Conservation (phyloP, 2,113 vertebrate genomes). For the Heterotis niloticus region DNA sequence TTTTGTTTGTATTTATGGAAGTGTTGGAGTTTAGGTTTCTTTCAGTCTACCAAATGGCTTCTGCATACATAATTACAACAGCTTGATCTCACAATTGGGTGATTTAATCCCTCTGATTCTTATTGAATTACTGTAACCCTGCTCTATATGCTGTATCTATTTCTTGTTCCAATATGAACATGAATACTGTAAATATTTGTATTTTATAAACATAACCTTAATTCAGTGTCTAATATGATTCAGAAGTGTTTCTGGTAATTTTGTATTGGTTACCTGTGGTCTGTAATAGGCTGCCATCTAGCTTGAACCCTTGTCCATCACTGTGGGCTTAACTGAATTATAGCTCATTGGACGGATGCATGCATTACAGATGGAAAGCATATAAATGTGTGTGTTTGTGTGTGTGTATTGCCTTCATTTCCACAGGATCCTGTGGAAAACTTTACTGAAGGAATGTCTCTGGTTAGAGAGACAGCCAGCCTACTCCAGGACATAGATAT, state of each 20-base stretch:
- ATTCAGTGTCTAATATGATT: neutral
- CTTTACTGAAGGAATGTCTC: conserved; percentile 81
- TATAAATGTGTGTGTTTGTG: neutral
- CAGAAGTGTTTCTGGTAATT: neutral
- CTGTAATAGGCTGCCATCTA: too few relatives aligned
- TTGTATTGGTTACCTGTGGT: neutral
- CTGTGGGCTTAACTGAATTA: too few relatives aligned
- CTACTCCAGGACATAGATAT: conserved; percentile 98
- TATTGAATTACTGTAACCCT: conserved; percentile 49
- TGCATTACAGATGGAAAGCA: neutral
- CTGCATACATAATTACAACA: too few relatives aligned
- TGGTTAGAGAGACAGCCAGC: conserved; percentile 81
- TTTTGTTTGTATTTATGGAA: too few relatives aligned
- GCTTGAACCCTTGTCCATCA: too few relatives aligned
- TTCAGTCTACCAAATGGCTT: too few relatives aligned
- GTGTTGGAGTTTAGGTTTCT: too few relatives aligned
- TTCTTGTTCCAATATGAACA: too few relatives aligned
- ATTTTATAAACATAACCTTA: neutral
- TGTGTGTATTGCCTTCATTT: neutral
- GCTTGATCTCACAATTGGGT: conserved; percentile 2
- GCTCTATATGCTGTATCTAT: conserved; percentile 55
- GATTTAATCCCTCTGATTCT: conserved; percentile 53
- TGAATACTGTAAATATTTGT: too few relatives aligned
- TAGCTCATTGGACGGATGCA: neutral
- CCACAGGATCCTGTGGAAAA: neutral